Evolutionary conservation across 2,888 invertebrate species (phyloP), one percentile per base, ranked within the genome.

Genomic region (Xanthorhoe spadicearia): DNA sequence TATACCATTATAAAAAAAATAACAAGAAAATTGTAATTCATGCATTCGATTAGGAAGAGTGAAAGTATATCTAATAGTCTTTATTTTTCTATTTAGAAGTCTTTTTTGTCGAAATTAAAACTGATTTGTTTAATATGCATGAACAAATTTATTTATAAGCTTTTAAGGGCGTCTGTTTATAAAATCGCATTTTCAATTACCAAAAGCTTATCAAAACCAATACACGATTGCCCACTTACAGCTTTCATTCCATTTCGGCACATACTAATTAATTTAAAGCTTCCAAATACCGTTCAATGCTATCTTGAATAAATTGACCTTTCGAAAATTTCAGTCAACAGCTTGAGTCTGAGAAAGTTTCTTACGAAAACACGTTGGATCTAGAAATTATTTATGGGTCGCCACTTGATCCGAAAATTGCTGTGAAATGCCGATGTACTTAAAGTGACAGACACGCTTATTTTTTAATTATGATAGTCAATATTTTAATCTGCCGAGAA

Each of bases 321-420:
- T 79, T 79, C 62, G 74, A 74, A 78, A 70, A 73, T 71, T 76
- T 74, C 70, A 72, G 74, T 68, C 71, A 75, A 73, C 66, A 63
- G 68, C 74, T 72, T 65, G 46, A 64, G 1, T 5, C 48, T 74
- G 82, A 80, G 85, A 88, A 86, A 86, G 85, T 82, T 80, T 77
- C 79, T 78, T 77, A 81, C 77, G 75, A 79, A 78, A 54, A 48
- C 8, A 55, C 57, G 51, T 66, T 55, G 43, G 23, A 46, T 63
- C 59, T 66, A 79, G 65, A 63, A 57, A 57, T 56, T 56, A 54
- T 50, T 49, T 55, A 46, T 17, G 7, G 17, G 56, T 2, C 38
- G 53, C 57, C 43, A 64, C 15, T 64, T 48, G 28, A 53, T 50
- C 19, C 38, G 13, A 43, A 43, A 3, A 43, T 43, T 13, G 23